phyloP scores from a whole-genome alignment of 2,113 vertebrate genomes.

The Urocitellus parryii region DNA sequence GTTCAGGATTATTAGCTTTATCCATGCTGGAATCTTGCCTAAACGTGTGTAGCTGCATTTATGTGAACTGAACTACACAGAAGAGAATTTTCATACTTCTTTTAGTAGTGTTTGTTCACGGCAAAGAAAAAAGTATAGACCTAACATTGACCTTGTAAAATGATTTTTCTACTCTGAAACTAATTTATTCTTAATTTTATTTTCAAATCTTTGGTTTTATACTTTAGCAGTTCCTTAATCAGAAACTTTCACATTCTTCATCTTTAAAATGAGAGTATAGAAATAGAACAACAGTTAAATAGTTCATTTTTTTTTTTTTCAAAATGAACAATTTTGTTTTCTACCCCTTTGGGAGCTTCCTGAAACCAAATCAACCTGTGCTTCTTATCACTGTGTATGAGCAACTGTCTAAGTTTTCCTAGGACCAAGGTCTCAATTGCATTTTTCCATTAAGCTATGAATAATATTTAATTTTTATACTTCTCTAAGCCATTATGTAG shows the following conservation, averaged over 20 bases:
- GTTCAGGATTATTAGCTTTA: background rate
- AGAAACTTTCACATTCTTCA: background rate
- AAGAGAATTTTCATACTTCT: background rate
- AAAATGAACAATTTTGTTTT: background rate
- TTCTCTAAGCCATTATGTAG: background rate
- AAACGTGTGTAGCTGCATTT: background rate
- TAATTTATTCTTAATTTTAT: slow-evolving; percentile 16
- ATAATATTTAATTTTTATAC: background rate
- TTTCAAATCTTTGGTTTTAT: background rate
- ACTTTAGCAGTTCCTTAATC: background rate
- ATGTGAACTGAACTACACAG: background rate
- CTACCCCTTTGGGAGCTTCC: background rate
- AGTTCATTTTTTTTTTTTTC: background rate
- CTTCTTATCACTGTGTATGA: background rate
- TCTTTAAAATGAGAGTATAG: slow-evolving; percentile 9
- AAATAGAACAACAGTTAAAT: background rate
- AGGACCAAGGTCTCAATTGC: background rate
- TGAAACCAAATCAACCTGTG: background rate
- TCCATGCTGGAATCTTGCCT: background rate
- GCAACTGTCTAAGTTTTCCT: background rate
- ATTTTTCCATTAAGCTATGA: background rate
- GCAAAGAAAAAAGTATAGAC: slow-evolving; percentile 1
- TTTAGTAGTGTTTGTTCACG: background rate
- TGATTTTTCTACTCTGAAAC: background rate
- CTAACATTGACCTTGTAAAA: background rate